Conservation (phyloP, 92 coral and sea anemone species). For the Siderastrea radians region DNA sequence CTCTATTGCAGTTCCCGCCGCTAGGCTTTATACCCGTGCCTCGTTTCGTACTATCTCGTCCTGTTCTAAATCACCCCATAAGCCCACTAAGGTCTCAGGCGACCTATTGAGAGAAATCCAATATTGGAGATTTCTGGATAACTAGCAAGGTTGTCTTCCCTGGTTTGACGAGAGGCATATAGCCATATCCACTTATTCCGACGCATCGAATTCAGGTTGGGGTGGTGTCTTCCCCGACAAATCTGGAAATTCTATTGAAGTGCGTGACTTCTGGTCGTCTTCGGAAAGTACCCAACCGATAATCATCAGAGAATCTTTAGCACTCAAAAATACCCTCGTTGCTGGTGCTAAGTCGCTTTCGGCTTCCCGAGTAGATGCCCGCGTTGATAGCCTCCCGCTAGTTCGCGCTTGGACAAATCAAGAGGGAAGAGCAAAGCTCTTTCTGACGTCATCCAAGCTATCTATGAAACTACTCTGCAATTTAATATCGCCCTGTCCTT, state of each 20-base stretch:
- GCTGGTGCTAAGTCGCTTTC: conserved; percentile 45
- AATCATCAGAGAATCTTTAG: conserved; percentile 68
- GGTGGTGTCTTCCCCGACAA: conserved; percentile 60
- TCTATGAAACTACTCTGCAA: conserved; percentile 22
- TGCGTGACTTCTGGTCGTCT: conserved; percentile 70
- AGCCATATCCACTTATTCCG: conserved; percentile 50
- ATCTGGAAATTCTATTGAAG: conserved; percentile 39
- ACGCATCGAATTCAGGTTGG: conserved; percentile 84
- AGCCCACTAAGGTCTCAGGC: conserved; percentile 34
- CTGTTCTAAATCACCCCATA: conserved; percentile 8
- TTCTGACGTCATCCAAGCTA: conserved; percentile 51
- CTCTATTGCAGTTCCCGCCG: conserved; percentile 70
- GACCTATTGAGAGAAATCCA: conserved; percentile 48
- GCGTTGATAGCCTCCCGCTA: conserved; percentile 64
- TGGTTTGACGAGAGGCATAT: conserved; percentile 75
- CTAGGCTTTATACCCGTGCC: conserved; percentile 59
- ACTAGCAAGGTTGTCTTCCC: conserved; percentile 67
- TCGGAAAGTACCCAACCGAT: conserved; percentile 54
- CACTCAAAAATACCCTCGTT: conserved; percentile 60
- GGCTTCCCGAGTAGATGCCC: conserved; percentile 73
- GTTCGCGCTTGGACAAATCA: conserved; percentile 77
- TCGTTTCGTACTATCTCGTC: conserved; percentile 55
- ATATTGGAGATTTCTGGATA: conserved; percentile 70
- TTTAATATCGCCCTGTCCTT: conserved; percentile 59
- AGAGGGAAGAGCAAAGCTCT: conserved; percentile 75